phyloP scores from a whole-genome alignment of 2,797 vertebrate genomes.

The Ara ararauna region DNA sequence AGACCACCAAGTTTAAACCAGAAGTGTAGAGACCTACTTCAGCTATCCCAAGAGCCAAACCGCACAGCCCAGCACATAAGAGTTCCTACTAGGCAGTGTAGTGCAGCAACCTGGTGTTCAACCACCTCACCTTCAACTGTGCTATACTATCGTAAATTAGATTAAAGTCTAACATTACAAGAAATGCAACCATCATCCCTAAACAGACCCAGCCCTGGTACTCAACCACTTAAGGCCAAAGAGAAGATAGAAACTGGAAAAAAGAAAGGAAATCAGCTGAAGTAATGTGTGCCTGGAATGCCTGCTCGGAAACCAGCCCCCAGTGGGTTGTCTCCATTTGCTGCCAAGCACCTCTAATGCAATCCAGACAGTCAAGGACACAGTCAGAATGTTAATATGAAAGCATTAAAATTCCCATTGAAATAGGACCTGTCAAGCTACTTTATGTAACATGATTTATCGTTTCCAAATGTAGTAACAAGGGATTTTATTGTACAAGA shows the following conservation, averaged over 20 bases:
- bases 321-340: slow-evolving; percentile 41
- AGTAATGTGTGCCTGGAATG: background rate
- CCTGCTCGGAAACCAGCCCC: slow-evolving; percentile 12
- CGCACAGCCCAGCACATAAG: fast-evolving
- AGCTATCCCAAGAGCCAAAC: background rate
- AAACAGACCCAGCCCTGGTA: background rate
- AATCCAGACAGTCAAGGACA: slow-evolving; percentile 62
- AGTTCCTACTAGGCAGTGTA: fast-evolving
- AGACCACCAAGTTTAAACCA: background rate
- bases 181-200: background rate
- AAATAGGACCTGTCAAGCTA: slow-evolving; percentile 64
- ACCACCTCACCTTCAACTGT: background rate
- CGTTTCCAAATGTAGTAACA: slow-evolving; percentile 65
- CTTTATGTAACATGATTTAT: slow-evolving; percentile 71
- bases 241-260: background rate
- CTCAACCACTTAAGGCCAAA: background rate
- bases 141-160: background rate
- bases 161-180: background rate
- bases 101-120: background rate
- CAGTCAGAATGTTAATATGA: slow-evolving; percentile 62
- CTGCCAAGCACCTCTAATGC: slow-evolving; percentile 66
- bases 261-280: background rate
- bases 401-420: slow-evolving; percentile 68
- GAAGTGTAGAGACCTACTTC: background rate
- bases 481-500: slow-evolving; percentile 65